These are phyloP conservation scores for Artibeus lituratus DNA, from an alignment of 2,797 vertebrate genomes.

Conservation along the genomic window DNA sequence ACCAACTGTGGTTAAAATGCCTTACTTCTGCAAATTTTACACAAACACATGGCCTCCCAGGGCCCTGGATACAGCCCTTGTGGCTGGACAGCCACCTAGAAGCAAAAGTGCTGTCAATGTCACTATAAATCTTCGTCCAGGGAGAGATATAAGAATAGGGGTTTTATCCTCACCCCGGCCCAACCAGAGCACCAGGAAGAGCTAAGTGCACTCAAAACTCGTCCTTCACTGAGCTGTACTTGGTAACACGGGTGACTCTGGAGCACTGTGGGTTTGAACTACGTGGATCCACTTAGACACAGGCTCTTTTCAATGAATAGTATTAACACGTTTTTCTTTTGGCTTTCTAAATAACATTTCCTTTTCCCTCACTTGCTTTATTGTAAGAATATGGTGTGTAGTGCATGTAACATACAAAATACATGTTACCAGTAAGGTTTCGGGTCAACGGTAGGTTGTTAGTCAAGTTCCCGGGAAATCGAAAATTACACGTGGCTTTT, in stretches of 20 bases:
- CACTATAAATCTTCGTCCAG: background rate
- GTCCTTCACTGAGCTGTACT: background rate
- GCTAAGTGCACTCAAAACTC: background rate
- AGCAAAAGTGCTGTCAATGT: background rate
- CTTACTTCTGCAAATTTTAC: background rate
- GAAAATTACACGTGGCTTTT: background rate
- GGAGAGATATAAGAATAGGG: background rate
- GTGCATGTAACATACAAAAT: background rate
- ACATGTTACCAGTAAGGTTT: background rate
- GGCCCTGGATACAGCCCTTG: background rate
- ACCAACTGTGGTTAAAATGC: background rate
- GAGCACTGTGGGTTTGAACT: background rate
- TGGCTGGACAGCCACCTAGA: background rate
- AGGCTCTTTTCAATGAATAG: background rate
- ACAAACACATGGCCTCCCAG: background rate
- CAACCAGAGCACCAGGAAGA: background rate
- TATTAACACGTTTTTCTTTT: background rate
- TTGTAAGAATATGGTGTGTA: background rate
- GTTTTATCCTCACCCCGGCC: background rate
- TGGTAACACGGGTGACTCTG: background rate
- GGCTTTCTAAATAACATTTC: background rate
- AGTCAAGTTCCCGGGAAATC: background rate
- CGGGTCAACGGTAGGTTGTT: background rate
- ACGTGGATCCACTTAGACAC: no score
- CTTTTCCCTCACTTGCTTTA: background rate